phyloP scores from a whole-genome alignment of 2,113 vertebrate genomes.

The Xenopus borealis region DNA sequence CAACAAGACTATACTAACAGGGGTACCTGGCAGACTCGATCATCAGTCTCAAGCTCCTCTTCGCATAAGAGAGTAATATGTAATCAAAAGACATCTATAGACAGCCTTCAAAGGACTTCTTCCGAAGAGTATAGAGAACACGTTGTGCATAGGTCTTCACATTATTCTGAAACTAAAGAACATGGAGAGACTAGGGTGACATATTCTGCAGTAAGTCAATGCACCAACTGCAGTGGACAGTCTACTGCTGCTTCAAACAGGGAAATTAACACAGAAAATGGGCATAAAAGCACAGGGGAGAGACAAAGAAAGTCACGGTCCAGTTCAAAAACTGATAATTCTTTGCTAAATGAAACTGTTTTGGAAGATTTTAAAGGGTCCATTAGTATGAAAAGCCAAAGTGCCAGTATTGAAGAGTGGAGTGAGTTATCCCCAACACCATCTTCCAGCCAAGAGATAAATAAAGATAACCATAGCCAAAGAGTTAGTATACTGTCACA shows the following conservation, averaged over 20 bases:
- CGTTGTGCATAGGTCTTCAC: slow-evolving; percentile 63
- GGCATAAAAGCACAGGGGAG: slow-evolving; percentile 1
- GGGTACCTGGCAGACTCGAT: slow-evolving; percentile 52
- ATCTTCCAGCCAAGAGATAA: slow-evolving; percentile 48
- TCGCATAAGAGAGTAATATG: slow-evolving; percentile 60
- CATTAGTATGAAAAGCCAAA: slow-evolving; percentile 34
- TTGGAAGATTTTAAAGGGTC: slow-evolving; percentile 12
- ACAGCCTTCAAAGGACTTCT: slow-evolving; percentile 64
- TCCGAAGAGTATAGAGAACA: slow-evolving; percentile 69
- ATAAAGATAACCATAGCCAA: slow-evolving; percentile 40
- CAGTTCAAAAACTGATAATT: slow-evolving; percentile 54
- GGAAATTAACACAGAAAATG: slow-evolving; percentile 36
- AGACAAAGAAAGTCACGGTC: slow-evolving; percentile 48
- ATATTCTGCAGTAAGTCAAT: slow-evolving; percentile 60
- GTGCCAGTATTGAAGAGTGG: slow-evolving; percentile 28
- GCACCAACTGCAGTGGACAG: slow-evolving; percentile 55
- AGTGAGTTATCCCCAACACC: slow-evolving; percentile 44
- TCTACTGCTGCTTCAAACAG: slow-evolving; percentile 52
- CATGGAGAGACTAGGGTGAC: slow-evolving; percentile 58
- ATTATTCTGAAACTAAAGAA: slow-evolving; percentile 66
- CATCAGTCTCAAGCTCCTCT: slow-evolving; percentile 68
- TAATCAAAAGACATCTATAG: slow-evolving; percentile 63
- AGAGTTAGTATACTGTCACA: slow-evolving; percentile 52
- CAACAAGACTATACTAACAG: slow-evolving; percentile 43
- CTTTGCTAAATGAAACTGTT: slow-evolving; percentile 30